Percentiles rank a stretch among this genome's conserved stretches.
phyloP scores from a whole-genome alignment of 2,797 vertebrate species.

The Merluccius polli region DNA sequence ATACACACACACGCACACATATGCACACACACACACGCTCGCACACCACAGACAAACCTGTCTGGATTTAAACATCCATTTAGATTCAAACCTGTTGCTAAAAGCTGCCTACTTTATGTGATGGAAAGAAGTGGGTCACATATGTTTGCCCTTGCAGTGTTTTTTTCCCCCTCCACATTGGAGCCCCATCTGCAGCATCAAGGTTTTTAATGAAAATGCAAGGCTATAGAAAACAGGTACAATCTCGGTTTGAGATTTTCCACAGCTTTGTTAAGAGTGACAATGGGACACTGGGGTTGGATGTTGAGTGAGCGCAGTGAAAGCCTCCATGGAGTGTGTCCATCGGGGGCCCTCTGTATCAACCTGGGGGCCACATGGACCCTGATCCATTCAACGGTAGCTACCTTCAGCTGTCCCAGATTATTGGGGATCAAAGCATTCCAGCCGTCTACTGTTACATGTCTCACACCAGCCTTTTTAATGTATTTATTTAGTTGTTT shows the following conservation, averaged over 20 bases:
- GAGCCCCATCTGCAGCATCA: constrained; percentile 78
- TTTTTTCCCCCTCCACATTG: constrained; percentile 65
- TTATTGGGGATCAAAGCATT: background rate
- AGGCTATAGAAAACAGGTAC: constrained; percentile 80
- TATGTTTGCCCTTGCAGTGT: constrained; percentile 79
- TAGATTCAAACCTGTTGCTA: constrained; percentile 82
- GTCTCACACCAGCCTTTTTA: background rate
- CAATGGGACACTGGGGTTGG: constrained; percentile 70
- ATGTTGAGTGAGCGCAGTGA: constrained; percentile 73
- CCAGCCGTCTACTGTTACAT: background rate
- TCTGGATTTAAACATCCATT: constrained; percentile 81
- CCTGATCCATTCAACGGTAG: constrained; percentile 26
- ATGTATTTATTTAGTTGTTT: background rate
- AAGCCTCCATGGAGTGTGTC: constrained; percentile 58
- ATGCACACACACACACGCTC: constrained; percentile 50
- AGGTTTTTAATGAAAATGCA: constrained; percentile 79
- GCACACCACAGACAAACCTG: constrained; percentile 72
- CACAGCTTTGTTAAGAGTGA: constrained; percentile 73
- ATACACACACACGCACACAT: constrained; percentile 46
- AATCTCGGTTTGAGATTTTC: constrained; percentile 75
- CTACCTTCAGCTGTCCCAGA: constrained; percentile 15
- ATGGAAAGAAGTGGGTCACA: constrained; percentile 75
- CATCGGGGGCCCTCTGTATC: constrained; percentile 57
- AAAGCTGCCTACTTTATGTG: constrained; percentile 76
- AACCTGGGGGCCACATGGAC: constrained; percentile 44